Evolutionary conservation across 1,140 invertebrate species (phyloP).

Genomic region (Trissolcus basalis): DNA sequence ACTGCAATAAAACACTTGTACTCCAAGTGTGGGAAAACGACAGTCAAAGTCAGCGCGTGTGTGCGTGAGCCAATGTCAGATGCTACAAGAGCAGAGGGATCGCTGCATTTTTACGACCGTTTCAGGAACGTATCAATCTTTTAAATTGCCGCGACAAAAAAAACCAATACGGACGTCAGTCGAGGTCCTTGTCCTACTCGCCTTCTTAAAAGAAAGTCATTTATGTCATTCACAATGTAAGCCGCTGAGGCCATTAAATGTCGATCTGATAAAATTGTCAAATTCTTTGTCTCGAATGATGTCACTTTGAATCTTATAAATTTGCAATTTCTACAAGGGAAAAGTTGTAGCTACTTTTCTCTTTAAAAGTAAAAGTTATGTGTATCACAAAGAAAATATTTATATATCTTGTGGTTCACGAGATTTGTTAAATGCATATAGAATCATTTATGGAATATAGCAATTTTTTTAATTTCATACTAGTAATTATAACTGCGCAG

Average conservation of each 20-base stretch:
- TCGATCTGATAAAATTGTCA: slow-evolving; percentile 10
- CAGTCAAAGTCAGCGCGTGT: slow-evolving; percentile 39
- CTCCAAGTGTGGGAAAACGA: slow-evolving; percentile 53
- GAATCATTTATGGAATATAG: too few relatives aligned
- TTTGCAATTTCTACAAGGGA: too few relatives aligned
- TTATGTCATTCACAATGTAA: slow-evolving; percentile 35
- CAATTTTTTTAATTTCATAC: too few relatives aligned
- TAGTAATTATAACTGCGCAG: too few relatives aligned
- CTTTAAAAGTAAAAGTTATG: too few relatives aligned
- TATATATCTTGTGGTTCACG: too few relatives aligned
- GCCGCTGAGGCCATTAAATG: slow-evolving; percentile 18
- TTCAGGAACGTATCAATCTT: slow-evolving; percentile 50
- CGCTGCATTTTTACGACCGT: slow-evolving; percentile 52
- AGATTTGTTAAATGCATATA: too few relatives aligned
- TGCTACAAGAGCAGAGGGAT: slow-evolving; percentile 32
- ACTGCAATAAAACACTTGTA: slow-evolving; percentile 53
- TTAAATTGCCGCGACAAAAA: slow-evolving; percentile 32
- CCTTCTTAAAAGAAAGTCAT: slow-evolving; percentile 25
- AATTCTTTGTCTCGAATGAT: slow-evolving; percentile 1
- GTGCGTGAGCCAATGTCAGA: slow-evolving; percentile 16
- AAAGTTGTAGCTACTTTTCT: too few relatives aligned
- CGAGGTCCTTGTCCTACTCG: slow-evolving; percentile 14
- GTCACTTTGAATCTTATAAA: too few relatives aligned
- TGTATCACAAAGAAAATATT: too few relatives aligned
- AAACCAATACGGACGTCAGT: slow-evolving; percentile 24